Evolutionary conservation across 2,113 vertebrate species (phyloP), one percentile per base, ranked within the genome.

Genomic region (Mandrillus leucophaeus): DNA sequence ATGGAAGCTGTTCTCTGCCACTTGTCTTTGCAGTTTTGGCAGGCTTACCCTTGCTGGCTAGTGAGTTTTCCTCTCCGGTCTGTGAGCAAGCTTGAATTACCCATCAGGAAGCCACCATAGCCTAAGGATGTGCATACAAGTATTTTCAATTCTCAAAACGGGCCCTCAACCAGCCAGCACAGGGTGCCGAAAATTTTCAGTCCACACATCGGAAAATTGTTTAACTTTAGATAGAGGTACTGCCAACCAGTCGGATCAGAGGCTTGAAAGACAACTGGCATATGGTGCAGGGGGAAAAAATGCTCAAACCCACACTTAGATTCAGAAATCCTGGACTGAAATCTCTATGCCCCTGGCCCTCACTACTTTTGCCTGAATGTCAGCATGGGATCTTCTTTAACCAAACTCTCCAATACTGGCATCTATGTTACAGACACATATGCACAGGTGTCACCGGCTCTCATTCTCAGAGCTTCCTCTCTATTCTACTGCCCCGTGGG

Each of bases 21-120:
- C 6, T 96, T 78, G 32, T 82, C 97, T 85, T 92, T 95, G 97
- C 97, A 97, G 85, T 98, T 64, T 98, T 98, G 96, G 96, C 97
- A 97, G 97, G 94, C 97, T 98, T 98, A 64, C 90, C 96, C 72
- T 90, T 86, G 76, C 93, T 97, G 98, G 98, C 98, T 98, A 96
- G 80, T 97, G 98, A 97, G 97, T 93, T 97, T 98, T 98, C 98
- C 90, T 96, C 98, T 88, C 8, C 80, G 86, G 97, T 98, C 98
- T 97, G 95, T 75, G 94, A 96, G 95, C 88, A 87, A 92, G 88
- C 76, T 97, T 66, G 97, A 98, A 96, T 98, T 97, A 91, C 40
- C 87, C 45, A 0, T 96, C 96, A 97, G 86, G 97, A 98, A 98
- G 95, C 95, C n/a, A 43, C 97, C 96, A 11, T 50, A 45, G 90